Percentiles rank a stretch among this genome's conserved stretches.
phyloP scores from a whole-genome alignment of 2,888 invertebrate genomes.

The Dynastes hyllus region DNA sequence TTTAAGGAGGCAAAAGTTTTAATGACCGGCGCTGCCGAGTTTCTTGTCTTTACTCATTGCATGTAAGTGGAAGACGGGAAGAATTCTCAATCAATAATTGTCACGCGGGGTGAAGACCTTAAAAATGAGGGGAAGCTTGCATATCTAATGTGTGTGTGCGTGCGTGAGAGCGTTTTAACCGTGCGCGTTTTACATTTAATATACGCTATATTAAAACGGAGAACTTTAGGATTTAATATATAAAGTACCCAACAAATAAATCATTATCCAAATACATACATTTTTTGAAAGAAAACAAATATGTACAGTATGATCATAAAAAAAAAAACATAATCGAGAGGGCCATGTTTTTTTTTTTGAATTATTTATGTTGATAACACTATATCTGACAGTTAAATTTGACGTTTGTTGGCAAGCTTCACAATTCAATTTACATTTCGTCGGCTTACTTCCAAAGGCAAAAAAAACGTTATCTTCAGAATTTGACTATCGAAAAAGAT shows the following conservation, averaged over 20 bases:
- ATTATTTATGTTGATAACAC: too few species aligned
- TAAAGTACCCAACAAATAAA: background rate
- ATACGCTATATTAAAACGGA: background rate
- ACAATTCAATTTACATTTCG: too few species aligned
- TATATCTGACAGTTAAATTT: too few species aligned
- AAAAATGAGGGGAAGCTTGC: conserved; percentile 56
- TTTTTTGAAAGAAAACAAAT: too few species aligned
- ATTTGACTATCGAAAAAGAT: too few species aligned
- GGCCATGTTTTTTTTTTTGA: too few species aligned
- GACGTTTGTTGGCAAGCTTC: too few species aligned
- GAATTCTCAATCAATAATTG: conserved; percentile 83
- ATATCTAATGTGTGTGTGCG: conserved; percentile 49
- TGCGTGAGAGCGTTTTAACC: conserved; percentile 21
- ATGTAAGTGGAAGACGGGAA: conserved; percentile 73
- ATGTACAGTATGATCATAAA: too few species aligned
- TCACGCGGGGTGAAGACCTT: conserved; percentile 71
- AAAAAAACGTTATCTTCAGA: too few species aligned
- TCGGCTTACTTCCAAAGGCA: too few species aligned
- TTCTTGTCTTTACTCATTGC: conserved; percentile 69
- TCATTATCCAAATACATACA: too few species aligned
- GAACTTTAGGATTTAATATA: background rate
- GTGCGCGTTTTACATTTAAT: conserved; percentile 18
- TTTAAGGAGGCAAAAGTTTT: conserved; percentile 70
- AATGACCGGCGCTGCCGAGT: conserved; percentile 67
- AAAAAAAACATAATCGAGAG: too few species aligned